These are phyloP conservation scores for Macrobrachium rosenbergii DNA, from an alignment of 1,140 invertebrate genomes.

Conservation along the genomic window DNA sequence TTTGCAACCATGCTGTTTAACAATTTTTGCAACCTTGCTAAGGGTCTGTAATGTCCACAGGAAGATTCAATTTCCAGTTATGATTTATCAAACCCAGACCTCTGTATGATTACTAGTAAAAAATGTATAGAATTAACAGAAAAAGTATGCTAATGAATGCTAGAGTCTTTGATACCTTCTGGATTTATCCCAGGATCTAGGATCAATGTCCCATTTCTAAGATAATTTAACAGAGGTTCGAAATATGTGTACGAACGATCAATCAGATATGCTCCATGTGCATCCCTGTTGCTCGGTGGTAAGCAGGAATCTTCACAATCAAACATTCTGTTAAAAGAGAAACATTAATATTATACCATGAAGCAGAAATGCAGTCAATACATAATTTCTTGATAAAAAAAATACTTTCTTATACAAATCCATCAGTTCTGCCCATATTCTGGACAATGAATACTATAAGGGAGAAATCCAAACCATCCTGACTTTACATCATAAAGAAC, in stretches of 20 bases:
- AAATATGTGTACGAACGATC: slow-evolving; percentile 98
- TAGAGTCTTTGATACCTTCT: slow-evolving; percentile 76
- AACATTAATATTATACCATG: neutral
- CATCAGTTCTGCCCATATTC: no score
- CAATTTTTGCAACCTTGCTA: no score
- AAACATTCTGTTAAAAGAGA: slow-evolving; percentile 78
- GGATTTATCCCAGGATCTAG: slow-evolving; percentile 91
- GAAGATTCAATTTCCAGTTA: neutral
- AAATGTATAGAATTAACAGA: no score
- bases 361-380: neutral
- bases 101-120: no score
- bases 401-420: no score
- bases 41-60: no score
- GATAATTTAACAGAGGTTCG: slow-evolving; percentile 96
- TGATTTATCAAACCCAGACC: no score
- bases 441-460: no score
- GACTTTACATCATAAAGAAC: neutral
- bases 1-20: no score
- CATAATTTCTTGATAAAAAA: no score
- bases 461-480: no score
- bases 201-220: slow-evolving; percentile 94
- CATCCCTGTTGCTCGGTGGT: slow-evolving; percentile 82
- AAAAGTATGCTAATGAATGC: no score
- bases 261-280: slow-evolving; percentile 90
- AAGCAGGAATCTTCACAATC: slow-evolving; percentile 76